Percentiles rank a stretch among this genome's conserved stretches.
phyloP scores from a whole-genome alignment of 2,113 vertebrate genomes.

The Rhea americana region DNA sequence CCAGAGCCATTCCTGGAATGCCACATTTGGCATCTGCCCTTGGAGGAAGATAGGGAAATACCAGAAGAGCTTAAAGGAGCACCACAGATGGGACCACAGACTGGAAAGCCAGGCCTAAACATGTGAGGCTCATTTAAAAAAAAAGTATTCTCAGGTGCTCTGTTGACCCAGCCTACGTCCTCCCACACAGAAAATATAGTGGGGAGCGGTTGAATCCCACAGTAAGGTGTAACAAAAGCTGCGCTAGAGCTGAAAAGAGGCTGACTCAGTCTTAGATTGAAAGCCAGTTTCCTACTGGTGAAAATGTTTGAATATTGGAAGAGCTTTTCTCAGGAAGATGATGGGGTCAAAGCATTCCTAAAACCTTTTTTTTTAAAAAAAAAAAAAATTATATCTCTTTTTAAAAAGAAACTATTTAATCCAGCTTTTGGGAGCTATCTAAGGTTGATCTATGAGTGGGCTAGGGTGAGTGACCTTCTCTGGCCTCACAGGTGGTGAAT shows the following conservation, averaged over 20 bases:
- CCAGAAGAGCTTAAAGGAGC: background rate
- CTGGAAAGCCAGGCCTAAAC: background rate
- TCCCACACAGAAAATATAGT: background rate
- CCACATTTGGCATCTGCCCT: background rate
- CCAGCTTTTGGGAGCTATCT: background rate
- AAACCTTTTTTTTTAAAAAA: conserved; percentile 3
- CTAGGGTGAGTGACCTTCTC: background rate
- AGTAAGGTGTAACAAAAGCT: background rate
- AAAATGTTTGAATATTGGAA: background rate
- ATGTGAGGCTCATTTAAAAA: background rate
- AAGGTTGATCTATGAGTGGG: background rate
- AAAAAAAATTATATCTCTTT: background rate
- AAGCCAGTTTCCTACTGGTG: background rate
- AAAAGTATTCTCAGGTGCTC: background rate
- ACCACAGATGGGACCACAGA: background rate
- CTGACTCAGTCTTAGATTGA: background rate
- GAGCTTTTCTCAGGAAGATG: conserved; percentile 10
- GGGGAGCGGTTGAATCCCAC: background rate
- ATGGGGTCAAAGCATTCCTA: conserved; percentile 8
- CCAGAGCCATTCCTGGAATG: background rate
- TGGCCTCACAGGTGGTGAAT: background rate
- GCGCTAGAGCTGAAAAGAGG: background rate
- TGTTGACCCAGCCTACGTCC: background rate
- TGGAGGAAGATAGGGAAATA: background rate
- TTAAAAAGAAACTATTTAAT: background rate